Percentiles rank a stretch among this genome's conserved stretches.
Evolutionary conservation across 2,113 vertebrate genomes (phyloP).

Genomic region (Junco hyemalis): DNA sequence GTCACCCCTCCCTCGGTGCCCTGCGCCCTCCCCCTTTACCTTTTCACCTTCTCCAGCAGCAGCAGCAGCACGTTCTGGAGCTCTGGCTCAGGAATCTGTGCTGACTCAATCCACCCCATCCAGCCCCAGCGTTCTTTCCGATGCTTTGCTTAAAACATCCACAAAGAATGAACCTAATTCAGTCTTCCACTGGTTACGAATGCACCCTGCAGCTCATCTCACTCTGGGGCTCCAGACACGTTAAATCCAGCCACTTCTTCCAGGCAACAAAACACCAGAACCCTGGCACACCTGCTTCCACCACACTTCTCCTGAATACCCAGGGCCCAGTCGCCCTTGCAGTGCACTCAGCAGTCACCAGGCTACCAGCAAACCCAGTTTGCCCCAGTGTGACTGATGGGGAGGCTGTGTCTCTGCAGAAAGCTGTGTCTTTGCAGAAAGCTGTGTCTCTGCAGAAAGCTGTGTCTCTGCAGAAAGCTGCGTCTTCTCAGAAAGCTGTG

Average conservation of each 20-base stretch:
- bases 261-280: not conserved
- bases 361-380: not conserved
- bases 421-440: not conserved
- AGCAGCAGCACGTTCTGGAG: fast-evolving
- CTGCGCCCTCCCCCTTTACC: not conserved
- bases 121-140: not conserved
- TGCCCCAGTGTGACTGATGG: not conserved
- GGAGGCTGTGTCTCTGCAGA: not conserved
- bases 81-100: not conserved
- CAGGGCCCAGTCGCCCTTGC: not conserved
- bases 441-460: not conserved
- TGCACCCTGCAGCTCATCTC: not conserved
- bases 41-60: not conserved
- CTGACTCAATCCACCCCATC: not conserved
- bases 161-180: not conserved
- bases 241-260: not conserved
- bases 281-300: not conserved
- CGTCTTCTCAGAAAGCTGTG: not conserved
- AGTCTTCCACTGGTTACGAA: not conserved
- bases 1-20: fast-evolving
- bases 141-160: not conserved
- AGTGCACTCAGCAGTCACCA: not conserved
- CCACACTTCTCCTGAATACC: fast-evolving
- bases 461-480: not conserved
- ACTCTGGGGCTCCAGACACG: not conserved